phyloP scores from a whole-genome alignment of 2,888 invertebrate species.

The Lepidocyrtinus sp. region DNA sequence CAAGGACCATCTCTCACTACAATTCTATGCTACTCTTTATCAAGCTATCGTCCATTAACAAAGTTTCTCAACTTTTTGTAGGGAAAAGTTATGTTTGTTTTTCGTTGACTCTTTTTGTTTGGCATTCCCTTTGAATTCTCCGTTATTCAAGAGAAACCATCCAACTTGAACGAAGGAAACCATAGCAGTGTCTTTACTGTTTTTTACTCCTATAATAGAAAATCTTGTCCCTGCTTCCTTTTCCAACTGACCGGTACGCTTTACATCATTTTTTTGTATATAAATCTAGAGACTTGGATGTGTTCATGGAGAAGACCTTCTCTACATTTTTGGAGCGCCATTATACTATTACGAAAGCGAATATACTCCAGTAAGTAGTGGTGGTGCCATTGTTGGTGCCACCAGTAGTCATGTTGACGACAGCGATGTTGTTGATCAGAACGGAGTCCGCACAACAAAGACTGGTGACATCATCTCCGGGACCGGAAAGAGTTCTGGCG shows the following conservation, averaged over 20 bases:
- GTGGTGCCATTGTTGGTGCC: neutral
- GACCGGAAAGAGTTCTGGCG: slow-evolving; percentile 42
- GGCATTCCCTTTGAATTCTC: neutral
- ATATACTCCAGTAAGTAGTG: slow-evolving; percentile 24
- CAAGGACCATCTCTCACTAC: neutral
- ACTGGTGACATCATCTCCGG: slow-evolving; percentile 38
- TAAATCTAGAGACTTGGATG: slow-evolving; percentile 88
- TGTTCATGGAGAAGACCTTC: slow-evolving; percentile 92
- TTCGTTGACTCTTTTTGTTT: slow-evolving; percentile 4
- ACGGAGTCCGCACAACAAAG: slow-evolving; percentile 16
- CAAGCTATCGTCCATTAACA: neutral
- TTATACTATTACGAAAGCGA: slow-evolving; percentile 72
- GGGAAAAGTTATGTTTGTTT: neutral
- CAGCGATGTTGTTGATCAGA: slow-evolving; percentile 29
- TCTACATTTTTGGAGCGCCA: slow-evolving; percentile 93
- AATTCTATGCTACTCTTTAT: neutral
- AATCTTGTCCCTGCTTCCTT: slow-evolving; percentile 1
- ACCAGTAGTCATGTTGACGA: slow-evolving; percentile 32
- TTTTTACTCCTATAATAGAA: neutral
- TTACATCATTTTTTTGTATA: slow-evolving; percentile 65
- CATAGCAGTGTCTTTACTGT: neutral
- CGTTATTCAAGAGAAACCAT: neutral
- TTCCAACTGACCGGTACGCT: slow-evolving; percentile 2
- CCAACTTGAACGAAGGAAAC: slow-evolving; percentile 4
- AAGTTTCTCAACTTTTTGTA: neutral